These are phyloP conservation scores for Nesogale talazaci DNA, from an alignment of 2,113 vertebrate genomes.

Conservation along the genomic window DNA sequence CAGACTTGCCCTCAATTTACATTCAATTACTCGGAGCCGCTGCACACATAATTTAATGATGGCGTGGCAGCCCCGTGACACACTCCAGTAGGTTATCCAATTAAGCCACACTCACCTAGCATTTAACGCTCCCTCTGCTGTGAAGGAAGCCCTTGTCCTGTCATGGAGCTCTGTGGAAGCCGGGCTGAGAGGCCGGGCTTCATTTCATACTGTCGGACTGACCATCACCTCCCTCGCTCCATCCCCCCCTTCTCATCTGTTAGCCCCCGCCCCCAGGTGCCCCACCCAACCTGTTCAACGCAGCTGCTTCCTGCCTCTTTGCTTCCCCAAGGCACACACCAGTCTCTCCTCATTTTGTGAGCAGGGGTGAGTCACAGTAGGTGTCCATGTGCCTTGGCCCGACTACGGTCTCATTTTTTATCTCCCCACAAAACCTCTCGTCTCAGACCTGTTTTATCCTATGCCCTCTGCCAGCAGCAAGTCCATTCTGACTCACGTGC, in stretches of 20 bases:
- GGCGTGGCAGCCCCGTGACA: conserved; percentile 28
- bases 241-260: neutral
- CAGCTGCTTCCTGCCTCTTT: neutral
- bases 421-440: conserved; percentile 3
- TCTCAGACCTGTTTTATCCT: neutral
- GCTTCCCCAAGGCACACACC: neutral
- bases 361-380: neutral
- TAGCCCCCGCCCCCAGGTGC: too few species aligned
- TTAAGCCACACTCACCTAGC: conserved; percentile 58
- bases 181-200: neutral
- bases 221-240: neutral
- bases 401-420: neutral
- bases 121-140: conserved; percentile 29
- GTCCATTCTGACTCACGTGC: too few species aligned
- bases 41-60: conserved; percentile 58
- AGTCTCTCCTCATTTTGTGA: neutral
- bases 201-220: neutral
- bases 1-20: conserved; percentile 55
- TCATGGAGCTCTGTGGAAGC: conserved; percentile 33
- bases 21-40: conserved; percentile 43
- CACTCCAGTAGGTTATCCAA: conserved; percentile 54
- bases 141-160: conserved; percentile 51
- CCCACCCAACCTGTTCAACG: too few species aligned
- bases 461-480: too few species aligned
- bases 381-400: neutral